Percentiles rank a stretch among this genome's conserved stretches.
Conservation (phyloP, 2,888 invertebrate genomes). For the Polydrusus tereticollis region DNA sequence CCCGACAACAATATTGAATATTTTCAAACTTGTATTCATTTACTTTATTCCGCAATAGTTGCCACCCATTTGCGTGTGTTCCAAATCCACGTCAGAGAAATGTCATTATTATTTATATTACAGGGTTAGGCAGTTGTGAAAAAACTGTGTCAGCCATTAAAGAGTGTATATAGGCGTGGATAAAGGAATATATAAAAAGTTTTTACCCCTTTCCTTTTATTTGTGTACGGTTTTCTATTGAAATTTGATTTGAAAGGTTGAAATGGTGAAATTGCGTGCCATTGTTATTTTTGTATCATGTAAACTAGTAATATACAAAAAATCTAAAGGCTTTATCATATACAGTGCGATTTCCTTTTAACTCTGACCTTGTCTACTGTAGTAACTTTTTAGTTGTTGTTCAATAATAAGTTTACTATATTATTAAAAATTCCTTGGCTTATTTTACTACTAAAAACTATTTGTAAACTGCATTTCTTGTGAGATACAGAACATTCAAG, state of each 20-base stretch:
- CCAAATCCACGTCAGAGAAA: slow-evolving; percentile 9
- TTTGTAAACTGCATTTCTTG: no score
- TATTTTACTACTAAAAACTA: no score
- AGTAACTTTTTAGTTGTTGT: no score
- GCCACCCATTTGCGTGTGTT: slow-evolving; percentile 28
- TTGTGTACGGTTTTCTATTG: slow-evolving; percentile 29
- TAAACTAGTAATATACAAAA: no score
- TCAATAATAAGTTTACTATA: no score
- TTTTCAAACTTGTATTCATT: slow-evolving; percentile 14
- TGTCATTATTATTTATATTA: slow-evolving; percentile 32
- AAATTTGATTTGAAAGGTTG: slow-evolving; percentile 6
- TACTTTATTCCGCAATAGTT: slow-evolving; percentile 7
- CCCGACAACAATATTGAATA: neutral
- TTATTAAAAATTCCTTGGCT: no score
- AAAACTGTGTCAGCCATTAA: slow-evolving; percentile 21
- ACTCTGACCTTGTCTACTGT: no score
- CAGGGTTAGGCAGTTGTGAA: slow-evolving; percentile 32
- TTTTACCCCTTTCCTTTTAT: slow-evolving; percentile 30
- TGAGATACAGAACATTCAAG: no score
- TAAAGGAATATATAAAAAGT: slow-evolving; percentile 33
- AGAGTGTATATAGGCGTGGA: slow-evolving; percentile 43
- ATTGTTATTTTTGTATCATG: no score
- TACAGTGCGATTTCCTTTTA: no score
- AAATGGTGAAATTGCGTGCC: slow-evolving; percentile 4
- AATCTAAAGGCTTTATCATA: no score